Evolutionary conservation across 64 coral and sea anemone species (phyloP).

Genomic region (Porites lutea): DNA sequence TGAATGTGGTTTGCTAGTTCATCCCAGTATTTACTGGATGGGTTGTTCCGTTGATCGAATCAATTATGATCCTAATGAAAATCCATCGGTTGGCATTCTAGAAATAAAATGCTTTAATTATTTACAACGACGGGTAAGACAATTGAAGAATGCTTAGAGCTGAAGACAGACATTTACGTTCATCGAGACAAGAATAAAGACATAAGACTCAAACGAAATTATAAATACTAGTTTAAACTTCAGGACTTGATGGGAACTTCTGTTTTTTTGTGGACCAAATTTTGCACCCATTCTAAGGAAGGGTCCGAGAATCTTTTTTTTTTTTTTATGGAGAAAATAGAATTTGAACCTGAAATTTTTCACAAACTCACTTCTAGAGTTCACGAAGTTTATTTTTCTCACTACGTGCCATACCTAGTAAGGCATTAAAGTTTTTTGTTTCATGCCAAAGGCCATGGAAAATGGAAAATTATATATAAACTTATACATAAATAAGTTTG

Average conservation of each 20-base stretch:
- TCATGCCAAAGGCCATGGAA: no score
- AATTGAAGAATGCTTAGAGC: constrained; percentile 52
- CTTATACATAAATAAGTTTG: not conserved
- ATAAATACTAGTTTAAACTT: constrained; percentile 46
- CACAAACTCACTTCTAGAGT: constrained; percentile 24
- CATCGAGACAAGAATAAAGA: constrained; percentile 31
- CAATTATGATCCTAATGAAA: constrained; percentile 58
- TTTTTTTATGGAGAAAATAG: constrained; percentile 13
- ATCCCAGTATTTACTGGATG: constrained; percentile 70
- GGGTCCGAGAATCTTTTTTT: constrained; percentile 10
- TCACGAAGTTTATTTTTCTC: constrained; percentile 45
- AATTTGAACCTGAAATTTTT: not conserved
- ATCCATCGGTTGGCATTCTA: constrained; percentile 62
- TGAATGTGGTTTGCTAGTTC: constrained; percentile 70
- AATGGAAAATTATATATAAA: no score
- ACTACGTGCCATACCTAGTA: constrained; percentile 10
- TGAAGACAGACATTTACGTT: constrained; percentile 45
- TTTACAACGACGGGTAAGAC: constrained; percentile 31
- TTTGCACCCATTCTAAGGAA: constrained; percentile 28
- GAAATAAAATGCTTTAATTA: constrained; percentile 57
- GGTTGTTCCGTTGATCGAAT: constrained; percentile 53
- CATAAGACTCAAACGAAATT: constrained; percentile 30
- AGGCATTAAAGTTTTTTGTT: not conserved
- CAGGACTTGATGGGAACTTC: constrained; percentile 39
- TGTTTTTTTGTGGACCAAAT: constrained; percentile 44